Conservation (phyloP, 1,140 invertebrate genomes). For the Caenorhabditis briggsae region DNA sequence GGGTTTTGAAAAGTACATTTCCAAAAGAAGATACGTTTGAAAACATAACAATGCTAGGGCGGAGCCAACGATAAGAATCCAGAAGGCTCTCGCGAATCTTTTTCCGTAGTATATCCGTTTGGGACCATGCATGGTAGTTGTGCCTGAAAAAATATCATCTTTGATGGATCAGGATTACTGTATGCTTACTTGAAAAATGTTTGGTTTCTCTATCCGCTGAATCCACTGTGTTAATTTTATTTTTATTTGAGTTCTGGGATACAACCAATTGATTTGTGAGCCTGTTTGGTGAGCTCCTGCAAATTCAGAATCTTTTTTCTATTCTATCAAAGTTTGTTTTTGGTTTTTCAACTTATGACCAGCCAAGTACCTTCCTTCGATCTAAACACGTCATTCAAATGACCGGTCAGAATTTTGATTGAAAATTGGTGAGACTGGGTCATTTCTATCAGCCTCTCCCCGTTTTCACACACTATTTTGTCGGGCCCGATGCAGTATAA, state of each 20-base stretch:
- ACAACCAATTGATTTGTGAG: constrained; percentile 67
- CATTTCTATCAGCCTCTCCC: too few relatives aligned
- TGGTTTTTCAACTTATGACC: neutral
- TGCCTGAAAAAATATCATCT: neutral
- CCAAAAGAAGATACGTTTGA: constrained; percentile 21
- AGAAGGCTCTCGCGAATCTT: constrained; percentile 38
- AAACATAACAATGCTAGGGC: constrained; percentile 9
- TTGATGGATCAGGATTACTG: too few relatives aligned
- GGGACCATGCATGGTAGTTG: constrained; percentile 62
- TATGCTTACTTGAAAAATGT: constrained; percentile 60
- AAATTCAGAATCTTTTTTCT: neutral
- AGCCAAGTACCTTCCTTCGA: neutral
- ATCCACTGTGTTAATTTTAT: constrained; percentile 44
- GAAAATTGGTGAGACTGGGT: too few relatives aligned
- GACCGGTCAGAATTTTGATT: too few relatives aligned
- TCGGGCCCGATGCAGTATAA: too few relatives aligned
- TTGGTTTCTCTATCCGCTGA: constrained; percentile 45
- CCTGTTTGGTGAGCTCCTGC: neutral
- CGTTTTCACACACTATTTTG: too few relatives aligned
- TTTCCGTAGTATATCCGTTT: constrained; percentile 56
- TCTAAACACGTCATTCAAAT: neutral
- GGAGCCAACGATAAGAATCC: constrained; percentile 56
- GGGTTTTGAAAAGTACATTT: constrained; percentile 51
- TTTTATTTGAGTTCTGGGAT: constrained; percentile 66
- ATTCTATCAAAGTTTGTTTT: neutral